A percentile compares a stretch with the other conserved stretches of the same genome.
These are phyloP conservation scores for Hippoglossus stenolepis DNA, from an alignment of 2,113 vertebrate genomes.

Conservation along the genomic window DNA sequence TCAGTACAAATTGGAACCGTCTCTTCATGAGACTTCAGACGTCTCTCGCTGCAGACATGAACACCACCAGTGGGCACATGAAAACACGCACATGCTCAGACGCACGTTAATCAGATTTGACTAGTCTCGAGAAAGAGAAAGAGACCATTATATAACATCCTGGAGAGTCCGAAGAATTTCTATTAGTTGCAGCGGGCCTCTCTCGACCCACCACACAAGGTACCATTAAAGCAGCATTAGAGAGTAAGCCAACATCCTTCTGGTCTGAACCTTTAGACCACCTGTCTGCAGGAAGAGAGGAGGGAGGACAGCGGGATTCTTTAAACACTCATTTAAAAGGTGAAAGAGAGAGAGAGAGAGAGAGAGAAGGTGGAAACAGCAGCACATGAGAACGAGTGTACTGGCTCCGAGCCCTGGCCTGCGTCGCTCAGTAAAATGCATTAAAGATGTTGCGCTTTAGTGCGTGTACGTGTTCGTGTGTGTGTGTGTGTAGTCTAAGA, in stretches of 20 bases:
- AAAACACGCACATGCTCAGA: slow-evolving; percentile 6
- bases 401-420: slow-evolving; percentile 35
- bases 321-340: no score
- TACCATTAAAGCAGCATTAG: slow-evolving; percentile 72
- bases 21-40: neutral
- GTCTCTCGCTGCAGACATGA: neutral
- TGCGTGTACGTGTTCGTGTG: neutral
- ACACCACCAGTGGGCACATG: neutral
- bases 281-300: slow-evolving; percentile 67
- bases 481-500: slow-evolving; percentile 2
- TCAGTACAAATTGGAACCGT: slow-evolving; percentile 2
- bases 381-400: slow-evolving; percentile 19
- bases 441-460: slow-evolving; percentile 49
- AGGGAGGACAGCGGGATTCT: neutral
- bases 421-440: slow-evolving; percentile 41
- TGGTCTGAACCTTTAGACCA: slow-evolving; percentile 65
- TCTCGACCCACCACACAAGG: slow-evolving; percentile 50
- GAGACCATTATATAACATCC: slow-evolving; percentile 59
- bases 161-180: slow-evolving; percentile 54
- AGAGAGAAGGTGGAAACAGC: slow-evolving; percentile 39
- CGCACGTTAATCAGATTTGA: slow-evolving; percentile 55
- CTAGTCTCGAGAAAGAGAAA: slow-evolving; percentile 44
- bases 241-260: slow-evolving; percentile 65
- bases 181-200: slow-evolving; percentile 47
- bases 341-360: slow-evolving; percentile 7